Evolutionary conservation across 2,797 vertebrate genomes (phyloP), one percentile per base, ranked within the genome.

Genomic region (Labeo calbasu): DNA sequence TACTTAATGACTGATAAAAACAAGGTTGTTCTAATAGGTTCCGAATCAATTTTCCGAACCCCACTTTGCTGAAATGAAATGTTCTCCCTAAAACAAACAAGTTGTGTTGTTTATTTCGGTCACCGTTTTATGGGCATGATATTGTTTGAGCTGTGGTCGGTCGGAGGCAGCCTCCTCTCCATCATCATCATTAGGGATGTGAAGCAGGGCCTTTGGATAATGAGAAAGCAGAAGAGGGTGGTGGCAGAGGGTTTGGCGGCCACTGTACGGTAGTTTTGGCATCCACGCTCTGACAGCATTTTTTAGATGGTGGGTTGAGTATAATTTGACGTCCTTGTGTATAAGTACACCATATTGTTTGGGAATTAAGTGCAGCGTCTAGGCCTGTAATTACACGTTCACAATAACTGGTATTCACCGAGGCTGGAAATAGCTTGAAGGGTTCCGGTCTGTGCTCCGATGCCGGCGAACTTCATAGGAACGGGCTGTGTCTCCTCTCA

Each of bases 271-370:
- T 84, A 90, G 89, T 83, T 85, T 85, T 75, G 59, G 78, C 79
- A 85, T 87, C 84, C 79, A 79, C 43, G 46, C 80, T 75, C 84
- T 78, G 72, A 86, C 77, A 85, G 85, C 66, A 84, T 84, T 78
- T 88, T 79, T 86, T 84, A 85, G 82, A 83, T 82, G 89, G 85
- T 82, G 87, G 86, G 78, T 78, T 84, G 88, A 92, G 89, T 93
- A 91, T 92, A 91, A 93, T 94, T 93, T 91, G 90, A 92, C 92
- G 92, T 92, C 90, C 91, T 93, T 89, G 90, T 93, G 91, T 94
- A 93, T 93, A 93, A 95, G 93, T 91, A 93, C 89, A 94, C 94
- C 93, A 93, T 93, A 95, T 95, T 96, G 94, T 96, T 95, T 95
- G 91, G 92, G 92, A 96, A 95, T 95, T 95, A 96, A 95, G 93